phyloP scores from a whole-genome alignment of 2,888 invertebrate genomes.

The Cabera pusaria region DNA sequence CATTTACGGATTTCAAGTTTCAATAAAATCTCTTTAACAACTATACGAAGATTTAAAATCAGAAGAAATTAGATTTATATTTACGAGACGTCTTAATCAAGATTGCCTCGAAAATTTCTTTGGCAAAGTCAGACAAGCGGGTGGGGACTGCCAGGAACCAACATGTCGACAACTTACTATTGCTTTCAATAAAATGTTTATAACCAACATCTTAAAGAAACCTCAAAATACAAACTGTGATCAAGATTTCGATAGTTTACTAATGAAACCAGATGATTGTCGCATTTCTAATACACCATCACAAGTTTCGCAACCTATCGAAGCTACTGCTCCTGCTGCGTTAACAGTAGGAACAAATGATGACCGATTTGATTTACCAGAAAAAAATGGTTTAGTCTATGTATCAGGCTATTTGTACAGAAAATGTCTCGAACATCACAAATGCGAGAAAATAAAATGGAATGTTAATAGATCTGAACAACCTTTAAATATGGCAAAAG shows the following conservation, averaged over 20 bases:
- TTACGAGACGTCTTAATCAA: no score
- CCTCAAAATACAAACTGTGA: constrained; percentile 7
- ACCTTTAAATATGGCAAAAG: no score
- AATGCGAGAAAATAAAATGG: no score
- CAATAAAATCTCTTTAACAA: no score
- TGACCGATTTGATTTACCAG: constrained; percentile 1
- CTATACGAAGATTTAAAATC: no score
- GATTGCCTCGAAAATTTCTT: no score
- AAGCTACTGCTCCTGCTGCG: background rate
- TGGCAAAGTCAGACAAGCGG: constrained; percentile 4
- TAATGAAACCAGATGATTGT: no score
- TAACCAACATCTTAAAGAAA: constrained; percentile 5
- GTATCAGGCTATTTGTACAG: constrained; percentile 5
- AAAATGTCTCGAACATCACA: constrained; percentile 8
- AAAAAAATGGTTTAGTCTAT: constrained; percentile 4
- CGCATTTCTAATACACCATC: no score
- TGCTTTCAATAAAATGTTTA: constrained; percentile 10
- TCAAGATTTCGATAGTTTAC: background rate
- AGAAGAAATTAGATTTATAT: no score
- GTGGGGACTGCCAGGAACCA: background rate
- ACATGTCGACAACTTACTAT: constrained; percentile 3
- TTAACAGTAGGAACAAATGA: constrained; percentile 2
- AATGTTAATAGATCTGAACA: no score
- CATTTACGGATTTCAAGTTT: no score
- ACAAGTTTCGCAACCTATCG: background rate